A percentile compares a stretch with the other conserved stretches of the same genome.
These are phyloP conservation scores for Nibea albiflora DNA, from an alignment of 2,113 vertebrate species.

Conservation along the genomic window DNA sequence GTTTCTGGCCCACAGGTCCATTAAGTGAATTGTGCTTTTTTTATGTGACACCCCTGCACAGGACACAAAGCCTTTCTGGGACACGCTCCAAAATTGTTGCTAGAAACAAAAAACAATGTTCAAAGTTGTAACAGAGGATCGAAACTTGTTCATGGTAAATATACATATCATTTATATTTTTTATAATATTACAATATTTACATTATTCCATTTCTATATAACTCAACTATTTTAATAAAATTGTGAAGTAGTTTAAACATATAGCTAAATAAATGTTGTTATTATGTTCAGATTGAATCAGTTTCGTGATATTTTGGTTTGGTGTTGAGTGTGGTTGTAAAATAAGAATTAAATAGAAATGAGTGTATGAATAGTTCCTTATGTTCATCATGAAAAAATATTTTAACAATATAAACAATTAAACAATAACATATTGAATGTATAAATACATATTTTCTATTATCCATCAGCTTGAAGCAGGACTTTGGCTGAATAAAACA, in stretches of 20 bases:
- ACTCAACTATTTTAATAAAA: background rate
- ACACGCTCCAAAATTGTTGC: conserved; percentile 41
- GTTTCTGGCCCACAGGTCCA: conserved; percentile 57
- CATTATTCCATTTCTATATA: background rate
- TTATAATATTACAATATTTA: background rate
- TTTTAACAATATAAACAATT: no score
- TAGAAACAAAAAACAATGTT: conserved; percentile 1
- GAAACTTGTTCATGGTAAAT: conserved; percentile 3
- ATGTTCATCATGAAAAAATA: background rate
- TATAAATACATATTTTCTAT: background rate
- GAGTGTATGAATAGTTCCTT: background rate
- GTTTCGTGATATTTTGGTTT: background rate
- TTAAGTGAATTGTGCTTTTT: conserved; percentile 68
- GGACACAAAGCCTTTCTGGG: conserved; percentile 47
- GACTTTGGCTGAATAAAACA: background rate
- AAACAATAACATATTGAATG: no score
- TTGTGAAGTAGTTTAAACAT: background rate
- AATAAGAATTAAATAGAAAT: background rate
- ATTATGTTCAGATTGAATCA: no score
- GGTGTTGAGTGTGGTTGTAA: background rate
- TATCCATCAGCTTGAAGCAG: background rate
- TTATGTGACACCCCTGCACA: conserved; percentile 51
- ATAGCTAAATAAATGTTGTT: background rate
- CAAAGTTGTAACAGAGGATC: conserved; percentile 12
- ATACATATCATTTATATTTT: no score